phyloP scores from a whole-genome alignment of 2,888 invertebrate genomes.

The Abscondita cerata region DNA sequence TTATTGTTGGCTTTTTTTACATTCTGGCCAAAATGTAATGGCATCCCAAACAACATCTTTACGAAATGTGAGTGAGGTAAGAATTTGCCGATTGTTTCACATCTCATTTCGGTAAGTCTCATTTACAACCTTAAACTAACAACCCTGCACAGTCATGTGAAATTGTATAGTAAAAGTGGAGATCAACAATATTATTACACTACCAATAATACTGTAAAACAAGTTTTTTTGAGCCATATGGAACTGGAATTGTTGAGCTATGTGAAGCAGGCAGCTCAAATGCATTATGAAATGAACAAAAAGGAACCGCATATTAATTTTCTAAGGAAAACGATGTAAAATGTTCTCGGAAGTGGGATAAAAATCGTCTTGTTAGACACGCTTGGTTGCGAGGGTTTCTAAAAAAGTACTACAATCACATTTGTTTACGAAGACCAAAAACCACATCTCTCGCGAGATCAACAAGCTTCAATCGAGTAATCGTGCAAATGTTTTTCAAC shows the following conservation, averaged over 20 bases:
- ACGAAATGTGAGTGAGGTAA: too few relatives aligned
- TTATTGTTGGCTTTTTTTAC: too few relatives aligned
- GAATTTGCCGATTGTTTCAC: too few relatives aligned
- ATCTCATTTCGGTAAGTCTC: too few relatives aligned
- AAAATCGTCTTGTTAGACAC: not conserved
- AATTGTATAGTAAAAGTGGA: not conserved
- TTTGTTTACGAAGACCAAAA: not conserved
- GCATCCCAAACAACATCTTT: too few relatives aligned
- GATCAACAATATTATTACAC: not conserved
- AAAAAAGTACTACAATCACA: not conserved
- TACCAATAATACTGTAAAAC: not conserved
- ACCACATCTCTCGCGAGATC: not conserved
- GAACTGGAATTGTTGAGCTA: not conserved
- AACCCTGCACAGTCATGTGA: not conserved
- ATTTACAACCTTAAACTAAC: not conserved
- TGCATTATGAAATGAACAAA: slow-evolving; percentile 1
- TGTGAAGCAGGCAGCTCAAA: slow-evolving; percentile 2
- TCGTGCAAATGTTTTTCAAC: not conserved
- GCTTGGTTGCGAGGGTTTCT: not conserved
- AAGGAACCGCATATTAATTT: not conserved
- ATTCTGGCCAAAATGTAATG: too few relatives aligned
- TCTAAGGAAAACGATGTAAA: not conserved
- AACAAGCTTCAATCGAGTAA: not conserved
- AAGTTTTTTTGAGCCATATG: slow-evolving; percentile 1
- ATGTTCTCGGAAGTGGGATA: not conserved